Conservation (phyloP, 2,113 vertebrate genomes). For the Cyanistes caeruleus region DNA sequence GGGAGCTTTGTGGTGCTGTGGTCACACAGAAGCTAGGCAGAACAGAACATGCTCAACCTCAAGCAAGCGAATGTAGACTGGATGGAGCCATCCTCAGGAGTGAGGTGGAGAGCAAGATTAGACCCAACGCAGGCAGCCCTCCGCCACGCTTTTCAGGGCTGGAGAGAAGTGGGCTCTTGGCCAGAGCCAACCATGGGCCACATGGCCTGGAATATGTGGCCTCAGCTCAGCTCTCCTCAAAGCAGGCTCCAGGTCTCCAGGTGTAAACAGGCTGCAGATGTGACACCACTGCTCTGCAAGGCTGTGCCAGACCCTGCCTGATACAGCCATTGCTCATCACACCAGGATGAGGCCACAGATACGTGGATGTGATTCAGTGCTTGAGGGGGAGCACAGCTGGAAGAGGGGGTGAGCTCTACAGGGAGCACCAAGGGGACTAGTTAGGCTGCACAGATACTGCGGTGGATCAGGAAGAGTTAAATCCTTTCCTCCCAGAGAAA, state of each 20-base stretch:
- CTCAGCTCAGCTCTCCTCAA: not conserved
- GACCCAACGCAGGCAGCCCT: not conserved
- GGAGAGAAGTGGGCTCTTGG: not conserved
- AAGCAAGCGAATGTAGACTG: not conserved
- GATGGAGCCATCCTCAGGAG: not conserved
- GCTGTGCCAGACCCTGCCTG: not conserved
- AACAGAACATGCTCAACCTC: constrained; percentile 9
- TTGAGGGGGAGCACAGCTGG: constrained; percentile 1
- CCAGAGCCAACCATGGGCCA: not conserved
- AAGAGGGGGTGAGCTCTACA: constrained; percentile 4
- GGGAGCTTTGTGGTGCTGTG: constrained; percentile 31
- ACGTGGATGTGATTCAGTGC: not conserved
- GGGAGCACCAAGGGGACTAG: not conserved
- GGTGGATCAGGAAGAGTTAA: not conserved
- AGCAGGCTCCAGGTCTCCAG: not conserved
- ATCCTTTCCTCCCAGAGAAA: constrained; percentile 10
- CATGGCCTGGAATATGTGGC: accelerated
- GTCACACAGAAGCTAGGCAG: constrained; percentile 23
- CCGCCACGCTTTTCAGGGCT: not conserved
- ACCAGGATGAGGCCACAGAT: not conserved
- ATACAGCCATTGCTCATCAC: not conserved
- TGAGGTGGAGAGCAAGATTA: not conserved
- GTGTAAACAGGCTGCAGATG: not conserved
- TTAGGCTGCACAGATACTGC: not conserved
- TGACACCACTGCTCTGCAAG: not conserved